Conservation (phyloP, 2,888 invertebrate genomes). For the Blastobasis lacticolella region DNA sequence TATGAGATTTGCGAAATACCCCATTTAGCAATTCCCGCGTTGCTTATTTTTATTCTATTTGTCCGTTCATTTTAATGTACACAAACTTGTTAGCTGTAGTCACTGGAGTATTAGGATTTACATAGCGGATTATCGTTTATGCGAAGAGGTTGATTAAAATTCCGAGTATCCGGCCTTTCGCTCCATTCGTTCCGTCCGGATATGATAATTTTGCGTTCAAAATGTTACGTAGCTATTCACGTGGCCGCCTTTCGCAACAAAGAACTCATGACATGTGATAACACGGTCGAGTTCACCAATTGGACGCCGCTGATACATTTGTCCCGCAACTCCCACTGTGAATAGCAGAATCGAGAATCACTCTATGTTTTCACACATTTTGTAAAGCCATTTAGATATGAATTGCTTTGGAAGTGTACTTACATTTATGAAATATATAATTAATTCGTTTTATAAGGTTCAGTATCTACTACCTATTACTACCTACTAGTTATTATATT, state of each 20-base stretch:
- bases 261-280: conserved; percentile 8
- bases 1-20: conserved; percentile 31
- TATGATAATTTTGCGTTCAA: conserved; percentile 27
- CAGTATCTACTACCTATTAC: too few relatives aligned
- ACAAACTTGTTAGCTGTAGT: conserved; percentile 20
- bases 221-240: conserved; percentile 12
- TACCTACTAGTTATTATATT: too few relatives aligned
- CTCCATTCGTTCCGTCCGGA: conserved; percentile 24
- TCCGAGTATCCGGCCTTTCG: conserved; percentile 26
- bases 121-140: conserved; percentile 20
- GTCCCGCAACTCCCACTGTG: too few relatives aligned
- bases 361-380: too few relatives aligned
- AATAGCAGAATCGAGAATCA: too few relatives aligned
- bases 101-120: conserved; percentile 1
- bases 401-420: too few relatives aligned
- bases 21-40: conserved; percentile 28
- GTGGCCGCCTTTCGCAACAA: conserved; percentile 22
- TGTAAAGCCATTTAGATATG: too few relatives aligned
- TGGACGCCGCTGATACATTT: too few relatives aligned
- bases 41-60: conserved; percentile 35
- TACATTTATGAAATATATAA: too few relatives aligned
- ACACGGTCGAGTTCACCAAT: background rate
- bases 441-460: too few relatives aligned
- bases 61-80: conserved; percentile 23
- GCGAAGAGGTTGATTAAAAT: conserved; percentile 35